These are phyloP conservation scores for Chinchilla lanigera DNA, from an alignment of 2,113 vertebrate species.

Conservation along the genomic window DNA sequence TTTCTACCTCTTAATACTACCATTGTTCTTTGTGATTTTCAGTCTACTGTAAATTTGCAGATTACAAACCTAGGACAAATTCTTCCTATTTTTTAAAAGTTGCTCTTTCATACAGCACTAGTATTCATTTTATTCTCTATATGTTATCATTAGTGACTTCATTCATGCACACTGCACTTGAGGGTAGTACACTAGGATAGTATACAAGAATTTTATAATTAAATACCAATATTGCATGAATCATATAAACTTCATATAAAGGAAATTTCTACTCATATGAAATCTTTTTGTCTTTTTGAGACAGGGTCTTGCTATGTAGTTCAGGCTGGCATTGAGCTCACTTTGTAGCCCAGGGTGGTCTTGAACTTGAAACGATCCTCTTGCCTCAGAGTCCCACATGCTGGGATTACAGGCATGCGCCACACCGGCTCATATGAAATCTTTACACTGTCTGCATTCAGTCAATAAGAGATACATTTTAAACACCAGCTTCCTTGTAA, in stretches of 20 bases:
- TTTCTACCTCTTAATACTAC: neutral
- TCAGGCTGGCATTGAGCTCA: too few species aligned
- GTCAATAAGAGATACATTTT: neutral
- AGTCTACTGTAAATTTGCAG: neutral
- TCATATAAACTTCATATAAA: neutral
- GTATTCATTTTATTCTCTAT: neutral
- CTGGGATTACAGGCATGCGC: too few species aligned
- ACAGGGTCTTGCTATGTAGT: too few species aligned
- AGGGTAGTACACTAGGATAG: neutral
- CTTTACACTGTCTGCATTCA: neutral
- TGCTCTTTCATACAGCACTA: neutral
- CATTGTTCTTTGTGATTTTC: neutral
- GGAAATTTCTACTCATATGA: neutral
- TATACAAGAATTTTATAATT: neutral
- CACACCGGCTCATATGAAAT: neutral
- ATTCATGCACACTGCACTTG: neutral
- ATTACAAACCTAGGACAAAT: neutral
- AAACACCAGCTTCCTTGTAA: slow-evolving; percentile 21
- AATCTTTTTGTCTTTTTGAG: neutral
- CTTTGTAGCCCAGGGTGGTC: too few species aligned
- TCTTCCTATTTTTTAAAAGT: neutral
- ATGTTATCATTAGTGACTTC: neutral
- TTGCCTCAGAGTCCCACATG: too few species aligned
- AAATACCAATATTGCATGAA: neutral
- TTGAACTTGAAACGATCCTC: too few species aligned